Percentiles rank a stretch among this genome's conserved stretches.
Evolutionary conservation across 2,113 vertebrate species (phyloP).

Genomic region (Rhinopomastus cyanomelas): DNA sequence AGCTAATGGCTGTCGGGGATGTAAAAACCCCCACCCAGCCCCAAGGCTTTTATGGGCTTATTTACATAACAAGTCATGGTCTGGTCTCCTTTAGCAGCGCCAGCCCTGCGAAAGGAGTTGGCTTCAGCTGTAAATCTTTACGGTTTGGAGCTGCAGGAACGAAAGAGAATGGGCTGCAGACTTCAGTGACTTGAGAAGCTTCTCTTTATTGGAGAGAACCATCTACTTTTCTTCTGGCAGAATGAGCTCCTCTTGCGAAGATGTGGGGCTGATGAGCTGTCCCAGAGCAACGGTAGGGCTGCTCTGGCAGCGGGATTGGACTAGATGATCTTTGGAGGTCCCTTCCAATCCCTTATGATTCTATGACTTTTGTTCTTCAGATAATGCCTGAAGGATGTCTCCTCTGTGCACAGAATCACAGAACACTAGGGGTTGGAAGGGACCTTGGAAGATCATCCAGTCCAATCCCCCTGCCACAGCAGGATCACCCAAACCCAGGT

Average conservation of each 20-base stretch:
- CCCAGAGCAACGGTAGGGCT: background rate
- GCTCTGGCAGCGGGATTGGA: no score
- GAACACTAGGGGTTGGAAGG: no score
- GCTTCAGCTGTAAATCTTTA: conserved; percentile 45
- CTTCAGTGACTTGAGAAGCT: background rate
- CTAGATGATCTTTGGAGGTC: no score
- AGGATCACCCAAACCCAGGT: no score
- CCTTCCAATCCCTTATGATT: no score
- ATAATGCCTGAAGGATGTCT: no score
- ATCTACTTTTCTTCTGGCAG: background rate
- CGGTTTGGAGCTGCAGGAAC: background rate
- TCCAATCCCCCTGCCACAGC: no score
- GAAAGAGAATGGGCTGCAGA: background rate
- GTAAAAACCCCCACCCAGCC: background rate
- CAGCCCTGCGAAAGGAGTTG: background rate
- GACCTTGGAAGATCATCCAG: no score
- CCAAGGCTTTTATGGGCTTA: conserved; percentile 35
- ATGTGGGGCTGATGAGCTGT: background rate
- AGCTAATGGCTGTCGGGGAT: background rate
- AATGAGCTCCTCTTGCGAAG: background rate
- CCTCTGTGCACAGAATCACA: no score
- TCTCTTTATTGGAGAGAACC: background rate
- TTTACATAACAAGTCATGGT: conserved; percentile 60
- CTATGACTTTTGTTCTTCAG: no score
- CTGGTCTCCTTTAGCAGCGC: background rate